Conservation (phyloP, 2,113 vertebrate genomes). For the Rafetus swinhoei region DNA sequence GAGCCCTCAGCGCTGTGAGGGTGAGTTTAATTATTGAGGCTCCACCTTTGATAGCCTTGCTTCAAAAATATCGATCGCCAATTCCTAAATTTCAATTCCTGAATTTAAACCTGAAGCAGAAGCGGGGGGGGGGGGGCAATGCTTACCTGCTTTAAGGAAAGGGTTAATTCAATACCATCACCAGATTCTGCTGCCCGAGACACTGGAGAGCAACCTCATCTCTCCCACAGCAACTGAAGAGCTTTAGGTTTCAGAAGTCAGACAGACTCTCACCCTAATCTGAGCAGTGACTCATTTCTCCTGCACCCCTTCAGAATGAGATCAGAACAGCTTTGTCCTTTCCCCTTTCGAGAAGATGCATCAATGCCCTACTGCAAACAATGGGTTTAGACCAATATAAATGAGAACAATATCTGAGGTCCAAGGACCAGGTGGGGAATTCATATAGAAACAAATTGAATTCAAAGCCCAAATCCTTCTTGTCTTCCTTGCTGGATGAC, state of each 20-base stretch:
- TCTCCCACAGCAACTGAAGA: not conserved
- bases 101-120: not conserved
- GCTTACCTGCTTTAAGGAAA: fast-evolving
- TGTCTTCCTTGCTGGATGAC: not conserved
- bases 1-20: not conserved
- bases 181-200: not conserved
- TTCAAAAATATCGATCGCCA: no score
- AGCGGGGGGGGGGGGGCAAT: not conserved
- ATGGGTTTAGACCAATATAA: not conserved
- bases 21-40: not conserved
- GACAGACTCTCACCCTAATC: not conserved
- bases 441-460: not conserved
- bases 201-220: not conserved
- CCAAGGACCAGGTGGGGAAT: not conserved
- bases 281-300: not conserved
- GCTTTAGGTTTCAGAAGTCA: not conserved
- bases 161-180: not conserved
- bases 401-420: not conserved
- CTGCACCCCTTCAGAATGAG: not conserved
- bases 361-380: not conserved
- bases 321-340: not conserved
- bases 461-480: not conserved
- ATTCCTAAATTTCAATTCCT: no score
- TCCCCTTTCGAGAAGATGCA: not conserved
- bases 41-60: not conserved